Evolutionary conservation across 2,888 invertebrate species (phyloP), one percentile per base, ranked within the genome.

Genomic region (Acanthosoma haemorrhoidale): DNA sequence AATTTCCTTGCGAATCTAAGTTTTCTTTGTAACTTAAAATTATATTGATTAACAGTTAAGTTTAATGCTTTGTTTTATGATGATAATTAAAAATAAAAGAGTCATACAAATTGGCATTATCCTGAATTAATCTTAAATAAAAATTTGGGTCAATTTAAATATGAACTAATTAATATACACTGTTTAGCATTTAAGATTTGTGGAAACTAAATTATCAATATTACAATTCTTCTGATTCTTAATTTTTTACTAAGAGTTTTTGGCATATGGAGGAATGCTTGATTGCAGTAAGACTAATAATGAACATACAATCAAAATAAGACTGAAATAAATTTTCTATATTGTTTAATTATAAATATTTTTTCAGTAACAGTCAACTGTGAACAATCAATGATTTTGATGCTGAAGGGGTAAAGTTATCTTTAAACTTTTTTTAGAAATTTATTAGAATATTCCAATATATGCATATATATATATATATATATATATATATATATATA

Each of bases 251-350:
- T n/a, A n/a, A n/a, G n/a, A n/a, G n/a, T n/a, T n/a, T n/a, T n/a
- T n/a, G n/a, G n/a, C n/a, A n/a, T n/a, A n/a, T n/a, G n/a, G 25
- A 51, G 21, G 51, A 51, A 51, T 25, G 25, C 25, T 25, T 21
- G 21, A 51, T 51, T 51, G 51, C 51, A 25, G 21, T 51, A 51
- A 51, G 51, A 51, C 51, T 51, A n/a, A 51, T 43, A n/a, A n/a
- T 51, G 25, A 51, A 51, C 21, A 25, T 51, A 51, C 25, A 16
- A 51, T 25, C 51, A 51, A 1, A 51, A 25, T 51, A 51, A 51
- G 51, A 51, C 51, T 51, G 51, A 51, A 51, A 51, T 51, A 51
- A 25, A 25, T 51, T 51, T 51, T 25, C 51, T 51, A 51, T 25
- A 51, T 25, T 16, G 25, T 51, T n/a, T 13, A 51, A 51, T 25